Percentiles rank a stretch among this genome's conserved stretches.
Evolutionary conservation across 2,888 invertebrate species (phyloP).

Genomic region (Tethea ocularis): DNA sequence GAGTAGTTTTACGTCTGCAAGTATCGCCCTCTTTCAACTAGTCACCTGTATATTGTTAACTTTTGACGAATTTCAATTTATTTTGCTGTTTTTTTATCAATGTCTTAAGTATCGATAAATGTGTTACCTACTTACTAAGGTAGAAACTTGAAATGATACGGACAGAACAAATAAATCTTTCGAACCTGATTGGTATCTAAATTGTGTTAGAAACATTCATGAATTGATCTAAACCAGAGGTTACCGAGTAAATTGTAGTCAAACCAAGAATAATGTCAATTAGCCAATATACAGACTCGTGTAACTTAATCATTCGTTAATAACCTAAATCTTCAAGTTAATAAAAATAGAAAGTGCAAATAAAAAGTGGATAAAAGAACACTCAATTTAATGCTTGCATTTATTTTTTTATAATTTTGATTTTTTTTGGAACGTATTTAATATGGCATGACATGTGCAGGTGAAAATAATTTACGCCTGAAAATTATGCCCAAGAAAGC

Average conservation of each 20-base stretch:
- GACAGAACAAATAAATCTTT: neutral
- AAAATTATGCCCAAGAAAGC: too few species aligned
- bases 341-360: neutral
- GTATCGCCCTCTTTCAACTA: too few species aligned
- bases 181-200: neutral
- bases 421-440: too few species aligned
- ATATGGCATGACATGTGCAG: too few species aligned
- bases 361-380: neutral
- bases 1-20: too few species aligned
- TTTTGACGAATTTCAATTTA: constrained; percentile 4
- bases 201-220: neutral
- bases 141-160: neutral
- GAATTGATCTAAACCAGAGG: neutral
- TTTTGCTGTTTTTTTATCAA: neutral
- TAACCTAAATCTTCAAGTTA: neutral
- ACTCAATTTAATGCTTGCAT: neutral
- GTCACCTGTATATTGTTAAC: neutral
- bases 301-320: neutral
- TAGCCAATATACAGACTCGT: neutral
- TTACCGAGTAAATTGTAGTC: neutral
- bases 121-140: neutral
- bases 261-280: neutral
- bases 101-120: neutral
- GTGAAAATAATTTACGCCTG: neutral
- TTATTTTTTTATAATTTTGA: neutral